Conservation (phyloP, 2,113 vertebrate genomes). For the Pan troglodytes region DNA sequence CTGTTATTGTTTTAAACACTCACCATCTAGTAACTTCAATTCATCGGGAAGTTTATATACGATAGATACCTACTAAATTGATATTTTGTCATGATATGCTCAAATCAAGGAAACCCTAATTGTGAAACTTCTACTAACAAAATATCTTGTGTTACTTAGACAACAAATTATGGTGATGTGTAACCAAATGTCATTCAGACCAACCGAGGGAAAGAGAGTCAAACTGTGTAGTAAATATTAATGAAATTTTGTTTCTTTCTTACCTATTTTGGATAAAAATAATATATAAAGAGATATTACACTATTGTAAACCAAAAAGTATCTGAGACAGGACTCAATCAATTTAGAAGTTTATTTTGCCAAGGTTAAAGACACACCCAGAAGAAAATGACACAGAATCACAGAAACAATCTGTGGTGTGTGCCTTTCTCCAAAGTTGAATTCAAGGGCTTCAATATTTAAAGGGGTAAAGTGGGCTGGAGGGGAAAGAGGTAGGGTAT, state of each 20-base stretch:
- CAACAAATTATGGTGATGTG: not conserved
- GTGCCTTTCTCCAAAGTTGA: too few relatives aligned
- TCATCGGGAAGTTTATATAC: not conserved
- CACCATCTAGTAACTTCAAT: not conserved
- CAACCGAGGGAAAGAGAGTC: not conserved
- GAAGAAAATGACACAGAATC: too few relatives aligned
- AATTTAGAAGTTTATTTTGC: too few relatives aligned
- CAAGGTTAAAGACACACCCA: too few relatives aligned
- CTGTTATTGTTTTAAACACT: not conserved
- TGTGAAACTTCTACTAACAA: not conserved
- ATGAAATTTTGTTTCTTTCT: not conserved
- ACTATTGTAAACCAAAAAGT: not conserved
- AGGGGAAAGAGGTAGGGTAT: too few relatives aligned
- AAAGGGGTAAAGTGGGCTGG: too few relatives aligned
- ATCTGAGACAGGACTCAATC: too few relatives aligned
- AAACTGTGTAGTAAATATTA: not conserved
- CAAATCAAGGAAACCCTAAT: not conserved
- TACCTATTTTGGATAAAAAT: not conserved
- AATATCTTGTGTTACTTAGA: not conserved
- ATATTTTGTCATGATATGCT: not conserved
- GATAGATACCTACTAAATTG: not conserved
- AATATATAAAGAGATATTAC: not conserved
- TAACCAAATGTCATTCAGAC: not conserved
- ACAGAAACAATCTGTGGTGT: too few relatives aligned
- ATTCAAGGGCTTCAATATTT: too few relatives aligned